phyloP scores from a whole-genome alignment of 2,888 invertebrate genomes.

The Aplocera efformata region DNA sequence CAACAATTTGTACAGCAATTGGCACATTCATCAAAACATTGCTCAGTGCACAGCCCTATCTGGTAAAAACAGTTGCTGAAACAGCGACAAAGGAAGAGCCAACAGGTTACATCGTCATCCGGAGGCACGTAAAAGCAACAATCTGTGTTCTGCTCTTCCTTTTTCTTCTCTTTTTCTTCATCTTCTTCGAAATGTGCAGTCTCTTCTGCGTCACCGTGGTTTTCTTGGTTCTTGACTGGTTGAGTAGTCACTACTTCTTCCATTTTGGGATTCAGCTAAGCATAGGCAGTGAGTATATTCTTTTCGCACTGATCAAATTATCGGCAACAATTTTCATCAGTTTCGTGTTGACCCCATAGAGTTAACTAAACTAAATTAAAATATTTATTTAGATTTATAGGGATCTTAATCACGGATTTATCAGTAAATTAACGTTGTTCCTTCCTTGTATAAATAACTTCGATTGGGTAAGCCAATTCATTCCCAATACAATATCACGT shows the following conservation, averaged over 20 bases:
- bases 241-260: slow-evolving; percentile 11
- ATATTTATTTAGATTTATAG: no score
- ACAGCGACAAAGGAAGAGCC: slow-evolving; percentile 27
- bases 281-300: no score
- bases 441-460: no score
- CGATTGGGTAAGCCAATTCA: no score
- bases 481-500: no score
- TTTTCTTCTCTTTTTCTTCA: slow-evolving; percentile 15
- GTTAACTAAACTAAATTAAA: no score
- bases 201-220: slow-evolving; percentile 3
- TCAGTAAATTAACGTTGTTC: no score
- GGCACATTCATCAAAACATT: slow-evolving; percentile 36
- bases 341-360: no score
- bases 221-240: slow-evolving; percentile 32
- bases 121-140: slow-evolving; percentile 35
- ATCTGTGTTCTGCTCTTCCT: slow-evolving; percentile 8
- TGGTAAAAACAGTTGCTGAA: slow-evolving; percentile 30
- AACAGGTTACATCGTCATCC: slow-evolving; percentile 29
- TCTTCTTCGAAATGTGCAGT: slow-evolving; percentile 7
- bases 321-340: no score
- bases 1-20: slow-evolving; percentile 36
- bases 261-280: slow-evolving; percentile 2
- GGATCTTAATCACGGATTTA: no score
- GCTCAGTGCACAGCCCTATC: slow-evolving; percentile 32
- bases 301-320: no score